Evolutionary conservation across 37 sponge, comb jelly and placozoan genomes (phyloP).

Genomic region (Spongia lamella): DNA sequence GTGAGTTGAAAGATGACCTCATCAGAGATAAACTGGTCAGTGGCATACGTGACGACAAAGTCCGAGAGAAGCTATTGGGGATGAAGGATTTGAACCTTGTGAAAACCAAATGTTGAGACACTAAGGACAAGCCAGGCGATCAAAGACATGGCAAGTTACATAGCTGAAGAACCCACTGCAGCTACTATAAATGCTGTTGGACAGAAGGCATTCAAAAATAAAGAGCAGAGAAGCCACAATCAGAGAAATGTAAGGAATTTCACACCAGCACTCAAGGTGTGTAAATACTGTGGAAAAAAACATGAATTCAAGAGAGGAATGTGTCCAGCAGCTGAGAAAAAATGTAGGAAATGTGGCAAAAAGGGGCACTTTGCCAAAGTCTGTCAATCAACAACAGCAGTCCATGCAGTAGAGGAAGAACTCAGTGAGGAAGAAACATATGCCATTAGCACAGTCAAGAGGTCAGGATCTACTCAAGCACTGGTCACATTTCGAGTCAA

Average conservation of each 20-base stretch:
- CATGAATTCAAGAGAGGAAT: neutral
- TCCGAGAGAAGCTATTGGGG: neutral
- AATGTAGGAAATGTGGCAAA: conserved; percentile 1
- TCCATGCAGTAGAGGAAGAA: neutral
- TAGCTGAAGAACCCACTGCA: too few species aligned
- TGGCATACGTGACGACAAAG: too few species aligned
- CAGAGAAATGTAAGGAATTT: too few species aligned
- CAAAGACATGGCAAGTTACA: too few species aligned
- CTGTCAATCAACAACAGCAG: neutral
- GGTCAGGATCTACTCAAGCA: neutral
- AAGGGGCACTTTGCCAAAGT: conserved; percentile 7
- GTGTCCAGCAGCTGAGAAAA: conserved; percentile 2
- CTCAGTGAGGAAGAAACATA: neutral
- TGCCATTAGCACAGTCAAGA: neutral
- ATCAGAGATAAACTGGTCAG: too few species aligned
- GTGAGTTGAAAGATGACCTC: too few species aligned
- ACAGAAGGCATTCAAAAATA: too few species aligned
- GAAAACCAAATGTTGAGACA: too few species aligned
- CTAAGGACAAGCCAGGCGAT: too few species aligned
- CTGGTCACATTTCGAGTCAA: neutral
- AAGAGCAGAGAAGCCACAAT: too few species aligned
- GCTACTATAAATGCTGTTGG: too few species aligned
- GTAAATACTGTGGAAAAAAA: neutral
- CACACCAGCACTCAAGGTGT: neutral
- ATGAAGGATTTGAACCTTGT: too few species aligned